Percentiles rank a stretch among this genome's conserved stretches.
phyloP scores from a whole-genome alignment of 1,140 invertebrate species.

The Drosophila funebris region DNA sequence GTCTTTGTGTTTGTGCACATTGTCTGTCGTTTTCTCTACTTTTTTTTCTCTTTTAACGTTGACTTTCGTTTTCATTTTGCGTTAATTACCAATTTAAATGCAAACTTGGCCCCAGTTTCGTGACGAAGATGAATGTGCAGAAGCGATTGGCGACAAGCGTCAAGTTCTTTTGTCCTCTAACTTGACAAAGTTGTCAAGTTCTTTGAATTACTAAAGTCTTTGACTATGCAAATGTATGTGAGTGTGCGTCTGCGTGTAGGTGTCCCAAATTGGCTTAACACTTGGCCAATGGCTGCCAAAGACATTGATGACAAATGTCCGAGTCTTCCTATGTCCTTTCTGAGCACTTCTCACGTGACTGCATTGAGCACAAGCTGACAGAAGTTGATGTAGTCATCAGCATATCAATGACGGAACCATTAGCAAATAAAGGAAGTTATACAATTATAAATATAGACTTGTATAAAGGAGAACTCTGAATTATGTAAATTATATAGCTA shows the following conservation, averaged over 20 bases:
- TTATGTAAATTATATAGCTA: too few relatives aligned
- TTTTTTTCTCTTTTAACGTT: conserved; percentile 19
- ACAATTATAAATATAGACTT: background rate
- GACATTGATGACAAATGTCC: conserved; percentile 17
- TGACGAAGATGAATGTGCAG: conserved; percentile 75
- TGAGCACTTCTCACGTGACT: background rate
- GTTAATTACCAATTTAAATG: conserved; percentile 82
- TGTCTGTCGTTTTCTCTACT: conserved; percentile 12
- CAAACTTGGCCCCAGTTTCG: conserved; percentile 63
- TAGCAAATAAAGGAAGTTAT: background rate
- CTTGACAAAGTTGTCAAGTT: conserved; percentile 46
- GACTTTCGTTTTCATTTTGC: conserved; percentile 64
- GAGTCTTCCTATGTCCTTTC: background rate
- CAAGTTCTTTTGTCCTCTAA: conserved; percentile 24
- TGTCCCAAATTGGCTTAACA: conserved; percentile 20
- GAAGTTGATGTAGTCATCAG: conserved; percentile 3
- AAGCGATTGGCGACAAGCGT: conserved; percentile 18
- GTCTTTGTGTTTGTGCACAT: conserved; percentile 51
- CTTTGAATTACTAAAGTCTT: conserved; percentile 19
- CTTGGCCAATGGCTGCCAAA: background rate
- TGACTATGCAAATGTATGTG: conserved; percentile 22
- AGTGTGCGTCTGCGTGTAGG: conserved; percentile 1
- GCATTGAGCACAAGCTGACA: background rate
- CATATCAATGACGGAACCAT: background rate
- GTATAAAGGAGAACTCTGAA: too few relatives aligned